These are phyloP conservation scores for Saccopteryx bilineata DNA, from an alignment of 2,113 vertebrate genomes.

Conservation along the genomic window DNA sequence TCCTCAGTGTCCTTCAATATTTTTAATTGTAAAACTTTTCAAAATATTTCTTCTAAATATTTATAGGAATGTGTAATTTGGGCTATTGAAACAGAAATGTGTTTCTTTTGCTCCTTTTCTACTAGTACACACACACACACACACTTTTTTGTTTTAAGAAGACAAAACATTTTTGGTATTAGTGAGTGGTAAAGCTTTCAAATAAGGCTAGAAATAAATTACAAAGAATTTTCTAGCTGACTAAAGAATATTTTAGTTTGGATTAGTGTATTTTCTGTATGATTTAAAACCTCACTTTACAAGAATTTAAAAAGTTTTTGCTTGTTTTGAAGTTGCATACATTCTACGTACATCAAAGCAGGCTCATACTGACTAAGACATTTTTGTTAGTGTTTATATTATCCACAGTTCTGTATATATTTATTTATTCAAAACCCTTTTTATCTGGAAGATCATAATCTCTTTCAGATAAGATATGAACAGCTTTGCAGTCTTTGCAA, in stretches of 20 bases:
- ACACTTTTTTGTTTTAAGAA: not conserved
- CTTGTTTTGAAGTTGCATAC: not conserved
- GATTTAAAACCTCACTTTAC: slow-evolving; percentile 26
- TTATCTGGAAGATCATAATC: not conserved
- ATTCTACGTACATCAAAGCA: not conserved
- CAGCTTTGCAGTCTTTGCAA: not conserved
- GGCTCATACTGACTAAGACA: not conserved
- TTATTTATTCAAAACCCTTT: slow-evolving; percentile 39
- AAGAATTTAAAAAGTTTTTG: not conserved
- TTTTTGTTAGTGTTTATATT: slow-evolving; percentile 5
- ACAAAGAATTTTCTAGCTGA: not conserved
- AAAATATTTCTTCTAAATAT: not conserved
- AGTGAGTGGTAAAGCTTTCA: not conserved
- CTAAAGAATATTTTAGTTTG: not conserved
- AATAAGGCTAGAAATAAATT: not conserved
- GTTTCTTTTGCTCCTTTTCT: not conserved
- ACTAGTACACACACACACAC: not conserved
- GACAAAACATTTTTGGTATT: not conserved
- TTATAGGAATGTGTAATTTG: not conserved
- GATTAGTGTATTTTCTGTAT: not conserved
- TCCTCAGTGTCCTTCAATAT: too few relatives aligned
- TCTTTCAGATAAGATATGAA: not conserved
- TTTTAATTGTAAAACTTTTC: not conserved
- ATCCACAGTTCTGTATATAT: not conserved
- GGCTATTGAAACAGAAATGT: not conserved